Percentiles rank a stretch among this genome's conserved stretches.
Evolutionary conservation across 2,888 invertebrate genomes (phyloP).

Genomic region (Eupithecia centaureata): DNA sequence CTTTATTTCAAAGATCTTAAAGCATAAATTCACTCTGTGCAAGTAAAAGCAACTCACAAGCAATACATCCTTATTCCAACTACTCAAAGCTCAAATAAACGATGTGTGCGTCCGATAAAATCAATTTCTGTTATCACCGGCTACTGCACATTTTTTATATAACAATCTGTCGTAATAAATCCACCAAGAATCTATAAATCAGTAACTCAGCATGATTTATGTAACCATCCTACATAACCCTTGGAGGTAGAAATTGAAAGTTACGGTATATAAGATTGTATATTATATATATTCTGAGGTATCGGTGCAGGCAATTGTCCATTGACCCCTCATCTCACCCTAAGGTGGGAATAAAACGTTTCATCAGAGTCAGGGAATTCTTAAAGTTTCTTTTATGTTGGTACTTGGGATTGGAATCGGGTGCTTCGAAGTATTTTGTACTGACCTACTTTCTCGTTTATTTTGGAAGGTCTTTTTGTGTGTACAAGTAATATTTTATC

Average conservation of each 20-base stretch:
- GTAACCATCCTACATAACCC: slow-evolving; percentile 44
- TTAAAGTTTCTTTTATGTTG: slow-evolving; percentile 33
- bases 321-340: slow-evolving; percentile 42
- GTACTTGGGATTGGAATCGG: slow-evolving; percentile 8
- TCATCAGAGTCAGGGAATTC: slow-evolving; percentile 33
- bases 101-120: too few species aligned
- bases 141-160: slow-evolving; percentile 9
- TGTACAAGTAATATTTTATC: not conserved
- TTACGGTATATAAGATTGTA: not conserved
- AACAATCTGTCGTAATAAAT: slow-evolving; percentile 41
- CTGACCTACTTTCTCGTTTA: slow-evolving; percentile 4
- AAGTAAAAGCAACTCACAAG: not conserved
- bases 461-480: not conserved
- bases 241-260: slow-evolving; percentile 50
- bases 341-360: slow-evolving; percentile 35
- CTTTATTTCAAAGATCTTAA: not conserved
- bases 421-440: not conserved
- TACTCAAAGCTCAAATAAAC: not conserved
- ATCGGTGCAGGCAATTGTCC: slow-evolving; percentile 49
- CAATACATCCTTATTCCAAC: not conserved
- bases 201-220: slow-evolving; percentile 56
- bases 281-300: slow-evolving; percentile 4
- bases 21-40: not conserved
- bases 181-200: slow-evolving; percentile 59
- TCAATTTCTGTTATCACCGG: not conserved